phyloP scores from a whole-genome alignment of 2,113 vertebrate species.

The Catharus fuscescens region DNA sequence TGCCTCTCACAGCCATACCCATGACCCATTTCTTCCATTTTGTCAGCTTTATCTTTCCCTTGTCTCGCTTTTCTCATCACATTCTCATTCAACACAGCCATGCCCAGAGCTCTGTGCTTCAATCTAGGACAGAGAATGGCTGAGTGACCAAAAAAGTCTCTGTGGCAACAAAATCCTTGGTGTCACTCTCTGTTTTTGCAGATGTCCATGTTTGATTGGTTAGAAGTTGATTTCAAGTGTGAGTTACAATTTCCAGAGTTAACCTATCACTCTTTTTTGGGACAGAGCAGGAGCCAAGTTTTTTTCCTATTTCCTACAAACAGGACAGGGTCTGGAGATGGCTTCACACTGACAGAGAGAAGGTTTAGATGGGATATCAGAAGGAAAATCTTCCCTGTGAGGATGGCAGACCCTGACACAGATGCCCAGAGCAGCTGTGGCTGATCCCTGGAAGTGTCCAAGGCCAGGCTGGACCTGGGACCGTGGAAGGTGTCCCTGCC shows the following conservation, averaged over 20 bases:
- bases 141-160: background rate
- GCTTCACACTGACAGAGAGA: background rate
- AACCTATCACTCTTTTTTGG: background rate
- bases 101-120: background rate
- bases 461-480: background rate
- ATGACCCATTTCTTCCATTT: background rate
- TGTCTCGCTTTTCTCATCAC: background rate
- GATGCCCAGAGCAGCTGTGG: background rate
- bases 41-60: background rate
- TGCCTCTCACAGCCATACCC: background rate
- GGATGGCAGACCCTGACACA: rapidly evolving
- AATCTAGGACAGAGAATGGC: background rate
- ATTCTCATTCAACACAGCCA: rapidly evolving
- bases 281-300: background rate
- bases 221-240: background rate
- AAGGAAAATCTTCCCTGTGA: background rate
- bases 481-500: background rate
- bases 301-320: background rate
- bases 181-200: background rate
- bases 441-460: background rate
- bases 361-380: no score
- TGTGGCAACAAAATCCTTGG: background rate
- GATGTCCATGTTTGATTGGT: background rate
- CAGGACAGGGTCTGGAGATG: background rate
- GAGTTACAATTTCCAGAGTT: background rate